A percentile compares a stretch with the other conserved stretches of the same genome.
These are phyloP conservation scores for Alethe castanea DNA, from an alignment of 2,113 vertebrate species.

Conservation along the genomic window DNA sequence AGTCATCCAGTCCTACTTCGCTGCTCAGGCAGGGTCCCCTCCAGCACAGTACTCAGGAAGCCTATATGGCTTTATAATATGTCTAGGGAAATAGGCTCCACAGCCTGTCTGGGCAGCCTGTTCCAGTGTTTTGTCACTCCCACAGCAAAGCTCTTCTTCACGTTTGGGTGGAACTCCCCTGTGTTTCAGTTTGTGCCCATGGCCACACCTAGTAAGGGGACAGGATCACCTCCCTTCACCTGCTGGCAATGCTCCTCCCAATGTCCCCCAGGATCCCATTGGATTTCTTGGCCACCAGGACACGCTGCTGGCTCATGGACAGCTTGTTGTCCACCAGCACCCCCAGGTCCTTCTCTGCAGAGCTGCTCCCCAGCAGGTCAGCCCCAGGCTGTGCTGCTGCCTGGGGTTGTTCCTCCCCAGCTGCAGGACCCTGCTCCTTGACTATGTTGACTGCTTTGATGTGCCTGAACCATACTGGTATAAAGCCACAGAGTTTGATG, in stretches of 20 bases:
- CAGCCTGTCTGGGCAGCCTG: fast-evolving
- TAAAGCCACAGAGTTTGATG: background rate
- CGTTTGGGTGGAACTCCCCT: background rate
- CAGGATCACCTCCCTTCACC: background rate
- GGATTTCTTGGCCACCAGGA: too few species aligned
- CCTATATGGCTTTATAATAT: background rate
- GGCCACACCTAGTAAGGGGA: background rate
- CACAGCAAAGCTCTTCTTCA: background rate
- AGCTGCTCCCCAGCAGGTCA: background rate
- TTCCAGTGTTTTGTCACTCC: background rate
- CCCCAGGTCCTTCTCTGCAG: too few species aligned
- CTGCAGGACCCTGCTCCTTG: fast-evolving
- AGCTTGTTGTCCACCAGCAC: too few species aligned
- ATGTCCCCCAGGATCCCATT: too few species aligned
- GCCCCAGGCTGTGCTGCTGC: background rate
- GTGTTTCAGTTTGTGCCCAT: background rate
- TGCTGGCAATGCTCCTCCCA: too few species aligned
- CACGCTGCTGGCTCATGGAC: too few species aligned
- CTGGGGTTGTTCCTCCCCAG: background rate
- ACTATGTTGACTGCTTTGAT: background rate
- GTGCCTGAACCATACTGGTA: background rate
- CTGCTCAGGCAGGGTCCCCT: background rate
- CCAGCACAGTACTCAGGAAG: background rate
- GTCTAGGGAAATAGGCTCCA: background rate
- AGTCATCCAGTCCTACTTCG: background rate